Evolutionary conservation across 2,797 vertebrate genomes (phyloP), one percentile per base, ranked within the genome.

Genomic region (Merluccius polli): DNA sequence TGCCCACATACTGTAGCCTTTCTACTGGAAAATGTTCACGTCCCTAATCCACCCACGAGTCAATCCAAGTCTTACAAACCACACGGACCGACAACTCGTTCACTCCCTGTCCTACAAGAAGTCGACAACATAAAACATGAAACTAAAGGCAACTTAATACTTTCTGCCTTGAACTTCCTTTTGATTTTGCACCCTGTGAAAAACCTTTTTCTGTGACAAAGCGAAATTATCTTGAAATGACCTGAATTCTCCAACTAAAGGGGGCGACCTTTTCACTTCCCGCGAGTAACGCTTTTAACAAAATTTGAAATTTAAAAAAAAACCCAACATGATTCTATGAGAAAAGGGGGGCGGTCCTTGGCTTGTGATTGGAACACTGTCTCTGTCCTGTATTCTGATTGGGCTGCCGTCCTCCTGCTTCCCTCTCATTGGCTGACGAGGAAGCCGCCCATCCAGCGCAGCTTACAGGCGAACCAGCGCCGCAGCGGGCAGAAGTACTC

Each of bases 401-500:
- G 85, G 87, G 71, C 44, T 36, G 84, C 80, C 81, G 21, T 74
- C 77, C 79, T 30, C 82, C 2, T 78, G 44, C 29, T 80, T 73
- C 13, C 48, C 70, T n/a, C 59, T 91, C 85, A 90, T 77, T 91
- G 87, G 78, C 95, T 96, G 93, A 95, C 92, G 81, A 98, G 95
- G 88, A 95, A 95, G 77, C 92, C 93, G 85, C 96, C 95, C 91
- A 97, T 87, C 93, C 93, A 94, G 31, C 95, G 94, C 85, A 98
- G 83, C 93, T 97, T 97, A 94, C 97, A 98, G 92, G 95, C 95
- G 92, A 98, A 94, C 97, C 97, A 98, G 93, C 96, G 95, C 93
- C 96, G 95, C 92, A 98, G 95, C 81, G 97, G 97, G 93, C 97
- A 99, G 94, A 99, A 98, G 92, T 98, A 99, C 90, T 97, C 96